These are phyloP conservation scores for Rhinopithecus roxellana DNA, from an alignment of 2,113 vertebrate genomes.

Conservation along the genomic window DNA sequence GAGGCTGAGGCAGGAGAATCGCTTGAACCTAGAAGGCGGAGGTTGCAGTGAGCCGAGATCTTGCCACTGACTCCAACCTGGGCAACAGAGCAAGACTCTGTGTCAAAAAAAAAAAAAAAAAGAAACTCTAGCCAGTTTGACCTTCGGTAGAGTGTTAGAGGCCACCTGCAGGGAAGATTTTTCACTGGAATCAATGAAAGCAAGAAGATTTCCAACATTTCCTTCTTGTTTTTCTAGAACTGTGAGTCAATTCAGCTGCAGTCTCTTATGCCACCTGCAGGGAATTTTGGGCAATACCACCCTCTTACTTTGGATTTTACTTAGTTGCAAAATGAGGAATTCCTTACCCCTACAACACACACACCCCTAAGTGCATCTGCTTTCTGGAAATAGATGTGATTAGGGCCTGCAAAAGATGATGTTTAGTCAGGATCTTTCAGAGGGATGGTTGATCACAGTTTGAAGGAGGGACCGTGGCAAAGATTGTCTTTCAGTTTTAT, in stretches of 20 bases:
- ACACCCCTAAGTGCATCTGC: neutral
- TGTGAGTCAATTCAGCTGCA: neutral
- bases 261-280: slow-evolving; percentile 49
- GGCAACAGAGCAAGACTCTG: too few species aligned
- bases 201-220: slow-evolving; percentile 32
- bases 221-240: neutral
- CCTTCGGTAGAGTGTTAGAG: neutral
- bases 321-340: neutral
- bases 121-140: neutral
- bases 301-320: neutral
- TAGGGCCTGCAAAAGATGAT: neutral
- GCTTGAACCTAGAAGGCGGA: too few species aligned
- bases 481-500: neutral
- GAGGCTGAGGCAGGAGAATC: too few species aligned
- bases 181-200: neutral
- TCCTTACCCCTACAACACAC: neutral
- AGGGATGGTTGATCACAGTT: neutral
- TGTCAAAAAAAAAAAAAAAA: neutral
- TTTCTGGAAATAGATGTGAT: neutral
- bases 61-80: too few species aligned
- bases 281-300: neutral
- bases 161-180: slow-evolving; percentile 1
- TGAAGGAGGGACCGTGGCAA: neutral
- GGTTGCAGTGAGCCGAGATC: too few species aligned
- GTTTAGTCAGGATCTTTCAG: neutral